These are phyloP conservation scores for Oreochromis spilurus DNA, from an alignment of 2,113 vertebrate genomes.

Conservation along the genomic window DNA sequence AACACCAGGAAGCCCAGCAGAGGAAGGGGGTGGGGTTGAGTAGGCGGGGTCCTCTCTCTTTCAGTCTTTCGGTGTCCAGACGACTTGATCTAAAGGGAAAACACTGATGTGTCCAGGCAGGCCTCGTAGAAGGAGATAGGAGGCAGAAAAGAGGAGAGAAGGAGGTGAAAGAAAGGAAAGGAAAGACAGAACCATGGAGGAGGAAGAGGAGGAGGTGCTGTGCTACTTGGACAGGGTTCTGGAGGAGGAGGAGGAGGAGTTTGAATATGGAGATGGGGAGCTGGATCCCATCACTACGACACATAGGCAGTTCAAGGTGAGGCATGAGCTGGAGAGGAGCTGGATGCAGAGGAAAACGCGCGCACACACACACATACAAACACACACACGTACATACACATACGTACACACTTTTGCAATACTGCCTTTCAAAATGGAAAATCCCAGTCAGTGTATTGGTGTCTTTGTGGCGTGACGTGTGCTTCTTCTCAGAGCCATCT, in stretches of 20 bases:
- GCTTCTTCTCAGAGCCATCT: slow-evolving; percentile 30
- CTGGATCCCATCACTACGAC: slow-evolving; percentile 77
- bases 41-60: slow-evolving; percentile 58
- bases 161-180: neutral
- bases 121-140: slow-evolving; percentile 25
- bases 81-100: slow-evolving; percentile 54
- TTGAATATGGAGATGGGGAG: slow-evolving; percentile 83
- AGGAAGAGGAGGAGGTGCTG: slow-evolving; percentile 85
- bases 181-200: slow-evolving; percentile 61
- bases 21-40: slow-evolving; percentile 68
- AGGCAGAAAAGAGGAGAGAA: slow-evolving; percentile 22
- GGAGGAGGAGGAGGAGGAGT: slow-evolving; percentile 80
- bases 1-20: slow-evolving; percentile 67
- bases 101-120: slow-evolving; percentile 56
- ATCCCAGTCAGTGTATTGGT: slow-evolving; percentile 17
- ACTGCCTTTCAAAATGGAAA: slow-evolving; percentile 31
- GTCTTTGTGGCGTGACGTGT: neutral
- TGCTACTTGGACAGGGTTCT: slow-evolving; percentile 91
- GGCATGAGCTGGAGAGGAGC: slow-evolving; percentile 18
- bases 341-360: slow-evolving; percentile 21
- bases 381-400: neutral
- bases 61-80: slow-evolving; percentile 52
- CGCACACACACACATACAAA: neutral
- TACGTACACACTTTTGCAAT: neutral
- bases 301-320: slow-evolving; percentile 83